Conservation (phyloP, 2,113 vertebrate species). For the Antennarius striatus region DNA sequence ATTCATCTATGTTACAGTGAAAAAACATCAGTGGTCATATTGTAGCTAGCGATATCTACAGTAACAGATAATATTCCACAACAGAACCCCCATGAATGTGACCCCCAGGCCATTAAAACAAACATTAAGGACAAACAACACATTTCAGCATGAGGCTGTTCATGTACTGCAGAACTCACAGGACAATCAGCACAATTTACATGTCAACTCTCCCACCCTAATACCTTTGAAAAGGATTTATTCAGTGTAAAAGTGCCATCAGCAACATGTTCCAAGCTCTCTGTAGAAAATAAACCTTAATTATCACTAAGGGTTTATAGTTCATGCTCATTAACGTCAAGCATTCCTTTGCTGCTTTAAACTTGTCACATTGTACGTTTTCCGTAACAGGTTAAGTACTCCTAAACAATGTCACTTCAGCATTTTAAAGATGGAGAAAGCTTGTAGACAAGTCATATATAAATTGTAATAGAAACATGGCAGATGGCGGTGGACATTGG, state of each 20-base stretch:
- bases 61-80: constrained; percentile 10
- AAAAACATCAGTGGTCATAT: constrained; percentile 1
- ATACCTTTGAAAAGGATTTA: background rate
- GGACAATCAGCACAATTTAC: constrained; percentile 33
- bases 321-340: background rate
- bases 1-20: constrained; percentile 6
- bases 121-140: constrained; percentile 19
- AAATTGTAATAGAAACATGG: background rate
- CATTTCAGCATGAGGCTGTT: constrained; percentile 18
- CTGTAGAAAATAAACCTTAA: background rate
- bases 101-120: constrained; percentile 6
- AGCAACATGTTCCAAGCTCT: background rate
- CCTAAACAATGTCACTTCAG: background rate
- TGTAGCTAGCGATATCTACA: constrained; percentile 6
- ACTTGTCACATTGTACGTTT: background rate
- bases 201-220: constrained; percentile 45
- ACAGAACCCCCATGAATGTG: background rate
- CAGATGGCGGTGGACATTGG: background rate
- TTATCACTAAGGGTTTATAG: background rate
- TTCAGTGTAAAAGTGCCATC: constrained; percentile 6
- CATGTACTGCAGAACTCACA: constrained; percentile 23
- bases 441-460: background rate
- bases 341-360: background rate
- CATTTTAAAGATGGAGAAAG: background rate
- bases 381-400: background rate